Evolutionary conservation across 2,888 invertebrate genomes (phyloP), one percentile per base, ranked within the genome.

Genomic region (Diaprepes abbreviatus): DNA sequence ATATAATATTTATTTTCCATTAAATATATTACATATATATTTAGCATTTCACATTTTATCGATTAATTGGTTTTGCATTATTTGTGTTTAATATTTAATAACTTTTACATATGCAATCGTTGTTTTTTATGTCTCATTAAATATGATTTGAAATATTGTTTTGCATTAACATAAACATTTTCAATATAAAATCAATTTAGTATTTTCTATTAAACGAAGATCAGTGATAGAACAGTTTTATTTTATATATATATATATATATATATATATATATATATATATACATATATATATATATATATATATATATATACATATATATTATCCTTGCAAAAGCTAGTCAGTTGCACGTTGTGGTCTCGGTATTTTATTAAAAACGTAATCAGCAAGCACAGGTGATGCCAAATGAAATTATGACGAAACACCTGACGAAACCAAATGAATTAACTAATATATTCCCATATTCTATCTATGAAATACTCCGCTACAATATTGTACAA

Each of bases 1-100:
- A 0, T 5, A 1, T 21, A 19, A 21, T 40, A 21, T 43, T 43
- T 19, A n/a, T 21, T 43, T 43, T 43, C 21, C 43, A 43, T 43
- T 21, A 43, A 43, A 43, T 21, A n/a, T n/a, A 17, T 43, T 21
- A 9, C 19, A 10, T 19, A 21, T 43, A 19, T 19, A 21, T 43
- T 43, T 43, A 43, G 3, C 9, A 43, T 43, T 43, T 43, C 10
- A 19, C 19, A 43, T 43, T 43, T 43, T 43, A 43, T 16, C 43
- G 10, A 3, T n/a, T 43, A 43, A 43, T 43, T 43, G 10, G 21
- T 40, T 40, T 17, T 1, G 4, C 19, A 43, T 43, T 43, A 43
- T 43, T 21, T 43, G 19, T 43, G 9, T 43, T 43, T 43, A 43
- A 43, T 43, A 21, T 43, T 43, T 43, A 19, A 43, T 43, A 4